phyloP scores from a whole-genome alignment of 2,888 invertebrate genomes.

The Morinoia aosen region DNA sequence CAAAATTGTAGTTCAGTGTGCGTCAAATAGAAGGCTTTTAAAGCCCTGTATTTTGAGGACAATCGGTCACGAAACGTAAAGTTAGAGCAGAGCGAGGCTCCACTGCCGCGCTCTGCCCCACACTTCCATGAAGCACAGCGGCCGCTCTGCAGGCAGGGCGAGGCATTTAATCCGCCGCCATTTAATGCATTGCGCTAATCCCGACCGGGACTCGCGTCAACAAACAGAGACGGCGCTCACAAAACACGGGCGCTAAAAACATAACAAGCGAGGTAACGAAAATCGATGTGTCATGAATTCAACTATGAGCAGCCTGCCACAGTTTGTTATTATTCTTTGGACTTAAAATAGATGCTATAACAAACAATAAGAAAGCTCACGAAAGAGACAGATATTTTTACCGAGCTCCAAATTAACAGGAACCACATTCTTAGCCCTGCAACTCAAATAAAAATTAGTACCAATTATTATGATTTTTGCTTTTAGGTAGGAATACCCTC shows the following conservation, averaged over 20 bases:
- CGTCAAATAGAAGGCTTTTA: not conserved
- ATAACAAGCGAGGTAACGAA: not conserved
- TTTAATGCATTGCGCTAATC: slow-evolving; percentile 41
- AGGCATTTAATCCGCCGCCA: not conserved
- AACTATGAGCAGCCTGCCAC: not conserved
- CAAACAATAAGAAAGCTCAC: not conserved
- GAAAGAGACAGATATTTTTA: not conserved
- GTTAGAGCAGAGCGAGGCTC: not conserved
- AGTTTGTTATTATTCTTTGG: not conserved
- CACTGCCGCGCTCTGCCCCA: not conserved
- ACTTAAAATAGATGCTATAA: not conserved
- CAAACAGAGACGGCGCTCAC: not conserved
- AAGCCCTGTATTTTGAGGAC: not conserved
- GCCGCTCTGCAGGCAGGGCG: not conserved
- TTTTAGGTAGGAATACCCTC: too few species aligned
- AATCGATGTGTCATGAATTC: not conserved
- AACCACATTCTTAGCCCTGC: too few species aligned
- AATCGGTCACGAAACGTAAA: not conserved
- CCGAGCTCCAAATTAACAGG: too few species aligned
- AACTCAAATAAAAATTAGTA: too few species aligned
- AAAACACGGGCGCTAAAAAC: not conserved
- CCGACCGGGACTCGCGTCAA: not conserved
- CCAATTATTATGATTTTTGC: too few species aligned
- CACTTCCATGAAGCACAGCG: not conserved
- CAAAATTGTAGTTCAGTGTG: not conserved